These are phyloP conservation scores for Cheilosia grossa DNA, from an alignment of 2,888 invertebrate genomes.

Conservation along the genomic window DNA sequence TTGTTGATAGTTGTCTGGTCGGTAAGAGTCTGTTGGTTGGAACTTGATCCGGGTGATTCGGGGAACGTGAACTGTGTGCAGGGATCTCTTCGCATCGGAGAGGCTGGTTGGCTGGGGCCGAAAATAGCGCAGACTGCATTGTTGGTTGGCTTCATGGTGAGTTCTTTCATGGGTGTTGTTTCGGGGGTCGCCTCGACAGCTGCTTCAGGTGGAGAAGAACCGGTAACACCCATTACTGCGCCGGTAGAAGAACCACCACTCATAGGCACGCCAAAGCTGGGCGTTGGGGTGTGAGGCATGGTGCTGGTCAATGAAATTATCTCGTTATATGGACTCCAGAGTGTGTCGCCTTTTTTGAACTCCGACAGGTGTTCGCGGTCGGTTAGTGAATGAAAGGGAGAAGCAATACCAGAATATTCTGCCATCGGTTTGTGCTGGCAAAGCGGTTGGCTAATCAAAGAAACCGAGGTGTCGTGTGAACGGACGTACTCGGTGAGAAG, in stretches of 20 bases:
- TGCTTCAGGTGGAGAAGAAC: conserved; percentile 92
- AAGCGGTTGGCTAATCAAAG: conserved; percentile 23
- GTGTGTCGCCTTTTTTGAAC: conserved; percentile 72
- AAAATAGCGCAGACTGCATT: conserved; percentile 87
- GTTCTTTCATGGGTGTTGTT: conserved; percentile 91
- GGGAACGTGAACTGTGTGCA: conserved; percentile 84
- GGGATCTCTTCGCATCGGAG: conserved; percentile 87
- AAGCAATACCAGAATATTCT: conserved; percentile 56
- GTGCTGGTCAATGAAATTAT: conserved; percentile 82
- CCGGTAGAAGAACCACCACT: conserved; percentile 77
- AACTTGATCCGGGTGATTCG: conserved; percentile 75
- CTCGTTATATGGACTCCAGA: conserved; percentile 83
- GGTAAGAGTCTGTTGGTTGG: conserved; percentile 39
- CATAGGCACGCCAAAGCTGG: conserved; percentile 84
- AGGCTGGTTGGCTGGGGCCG: conserved; percentile 86
- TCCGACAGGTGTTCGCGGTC: conserved; percentile 65
- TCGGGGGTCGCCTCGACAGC: conserved; percentile 95
- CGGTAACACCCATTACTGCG: conserved; percentile 83
- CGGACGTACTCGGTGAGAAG: conserved; percentile 52
- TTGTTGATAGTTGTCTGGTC: conserved; percentile 76
- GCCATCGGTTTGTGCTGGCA: conserved; percentile 26
- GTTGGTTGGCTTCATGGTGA: conserved; percentile 79
- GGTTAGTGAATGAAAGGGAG: conserved; percentile 73
- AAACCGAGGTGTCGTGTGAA: conserved; percentile 44
- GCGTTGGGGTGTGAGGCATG: conserved; percentile 84